phyloP scores from a whole-genome alignment of 2,888 invertebrate species.

The Campoplex nolae region DNA sequence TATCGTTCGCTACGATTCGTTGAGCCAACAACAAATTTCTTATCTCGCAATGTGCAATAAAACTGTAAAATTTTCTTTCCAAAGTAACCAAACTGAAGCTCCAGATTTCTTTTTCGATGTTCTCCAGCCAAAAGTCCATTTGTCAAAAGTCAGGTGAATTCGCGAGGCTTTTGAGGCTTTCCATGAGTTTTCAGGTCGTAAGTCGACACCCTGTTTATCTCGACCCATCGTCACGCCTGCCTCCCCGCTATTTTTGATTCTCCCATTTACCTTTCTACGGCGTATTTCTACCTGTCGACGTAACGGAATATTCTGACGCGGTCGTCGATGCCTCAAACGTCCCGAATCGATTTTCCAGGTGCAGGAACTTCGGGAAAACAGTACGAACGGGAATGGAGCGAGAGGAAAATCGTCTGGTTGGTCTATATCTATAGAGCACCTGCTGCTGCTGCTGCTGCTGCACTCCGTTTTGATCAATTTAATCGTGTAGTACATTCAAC shows the following conservation, averaged over 20 bases:
- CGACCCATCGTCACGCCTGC: not conserved
- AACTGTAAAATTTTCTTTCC: too few relatives aligned
- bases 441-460: not conserved
- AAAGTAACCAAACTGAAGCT: too few relatives aligned
- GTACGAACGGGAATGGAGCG: not conserved
- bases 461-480: not conserved
- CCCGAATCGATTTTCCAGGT: slow-evolving; percentile 57
- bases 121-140: too few relatives aligned
- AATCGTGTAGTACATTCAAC: not conserved
- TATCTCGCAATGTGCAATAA: too few relatives aligned
- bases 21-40: too few relatives aligned
- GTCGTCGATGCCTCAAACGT: slow-evolving; percentile 49
- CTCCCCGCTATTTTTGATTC: not conserved
- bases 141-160: too few relatives aligned
- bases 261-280: not conserved
- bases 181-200: too few relatives aligned
- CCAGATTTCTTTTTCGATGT: too few relatives aligned
- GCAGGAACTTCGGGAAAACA: slow-evolving; percentile 28
- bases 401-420: not conserved
- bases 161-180: too few relatives aligned
- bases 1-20: too few relatives aligned
- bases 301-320: not conserved
- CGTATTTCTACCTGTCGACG: not conserved
- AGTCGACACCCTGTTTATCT: not conserved
- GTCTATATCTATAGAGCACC: not conserved